Evolutionary conservation across 2,888 invertebrate species (phyloP).

Genomic region (Stratiomys singularior): DNA sequence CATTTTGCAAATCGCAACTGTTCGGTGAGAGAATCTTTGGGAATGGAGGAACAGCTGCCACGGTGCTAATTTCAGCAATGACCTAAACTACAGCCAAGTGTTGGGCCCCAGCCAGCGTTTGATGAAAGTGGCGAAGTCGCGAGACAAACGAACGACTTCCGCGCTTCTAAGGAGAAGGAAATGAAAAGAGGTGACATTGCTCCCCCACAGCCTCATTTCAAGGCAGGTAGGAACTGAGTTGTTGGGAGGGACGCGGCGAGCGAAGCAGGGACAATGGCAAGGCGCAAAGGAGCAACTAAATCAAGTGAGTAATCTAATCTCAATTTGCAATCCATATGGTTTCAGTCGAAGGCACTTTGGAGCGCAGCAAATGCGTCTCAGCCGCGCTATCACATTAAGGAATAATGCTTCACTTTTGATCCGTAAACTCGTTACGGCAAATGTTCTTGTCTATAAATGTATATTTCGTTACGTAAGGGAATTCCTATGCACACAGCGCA

Average conservation of each 20-base stretch:
- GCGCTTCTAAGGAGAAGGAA: conserved; percentile 15
- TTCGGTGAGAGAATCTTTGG: neutral
- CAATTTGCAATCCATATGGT: conserved; percentile 26
- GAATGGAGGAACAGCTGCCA: conserved; percentile 24
- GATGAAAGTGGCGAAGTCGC: neutral
- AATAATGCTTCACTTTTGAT: neutral
- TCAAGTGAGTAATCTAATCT: conserved; percentile 48
- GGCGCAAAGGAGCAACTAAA: conserved; percentile 52
- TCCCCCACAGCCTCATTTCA: neutral
- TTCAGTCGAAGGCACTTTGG: neutral
- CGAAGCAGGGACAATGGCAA: conserved; percentile 48
- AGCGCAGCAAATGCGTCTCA: neutral
- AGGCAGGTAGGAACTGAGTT: neutral
- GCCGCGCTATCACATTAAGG: neutral
- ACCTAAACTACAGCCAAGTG: conserved; percentile 5
- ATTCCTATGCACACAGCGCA: conserved; percentile 46
- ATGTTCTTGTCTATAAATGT: neutral
- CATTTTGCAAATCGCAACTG: neutral
- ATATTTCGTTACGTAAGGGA: conserved; percentile 51
- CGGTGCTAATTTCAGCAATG: conserved; percentile 32
- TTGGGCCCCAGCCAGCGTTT: conserved; percentile 33
- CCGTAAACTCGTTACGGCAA: neutral
- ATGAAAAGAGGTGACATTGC: conserved; percentile 3
- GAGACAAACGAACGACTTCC: neutral
- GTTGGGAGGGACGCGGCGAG: neutral